Conservation (phyloP, 2,888 invertebrate genomes). For the Charanyca ferruginea region DNA sequence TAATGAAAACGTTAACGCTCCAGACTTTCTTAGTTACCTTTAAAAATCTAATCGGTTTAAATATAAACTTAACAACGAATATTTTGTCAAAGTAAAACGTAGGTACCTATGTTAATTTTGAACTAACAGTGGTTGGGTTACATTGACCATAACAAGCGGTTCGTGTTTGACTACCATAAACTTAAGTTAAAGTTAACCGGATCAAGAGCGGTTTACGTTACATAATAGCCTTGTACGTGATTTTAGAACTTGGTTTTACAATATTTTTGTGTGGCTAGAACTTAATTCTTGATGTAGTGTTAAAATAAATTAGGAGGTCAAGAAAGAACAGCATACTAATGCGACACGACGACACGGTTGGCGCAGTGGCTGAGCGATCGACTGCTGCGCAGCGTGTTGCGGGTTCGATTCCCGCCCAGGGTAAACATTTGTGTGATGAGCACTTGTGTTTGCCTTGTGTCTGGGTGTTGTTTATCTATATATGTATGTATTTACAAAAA, state of each 20-base stretch:
- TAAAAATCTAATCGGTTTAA: too few relatives aligned
- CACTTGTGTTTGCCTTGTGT: too few relatives aligned
- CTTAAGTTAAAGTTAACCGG: slow-evolving; percentile 48
- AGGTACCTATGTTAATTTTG: slow-evolving; percentile 46
- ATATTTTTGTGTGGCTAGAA: slow-evolving; percentile 44
- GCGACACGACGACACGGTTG: too few relatives aligned
- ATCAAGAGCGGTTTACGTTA: slow-evolving; percentile 51
- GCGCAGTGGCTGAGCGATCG: too few relatives aligned
- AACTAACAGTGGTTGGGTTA: slow-evolving; percentile 57
- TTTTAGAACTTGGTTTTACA: slow-evolving; percentile 36
- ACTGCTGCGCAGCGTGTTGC: too few relatives aligned
- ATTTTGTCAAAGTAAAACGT: slow-evolving; percentile 51
- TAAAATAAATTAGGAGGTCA: neutral
- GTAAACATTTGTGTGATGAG: too few relatives aligned
- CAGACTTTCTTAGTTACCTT: too few relatives aligned
- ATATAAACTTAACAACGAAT: neutral
- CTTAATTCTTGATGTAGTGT: slow-evolving; percentile 20
- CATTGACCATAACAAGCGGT: slow-evolving; percentile 55
- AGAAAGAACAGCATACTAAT: too few relatives aligned
- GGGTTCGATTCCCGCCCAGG: too few relatives aligned
- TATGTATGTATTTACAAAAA: too few relatives aligned
- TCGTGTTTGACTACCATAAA: slow-evolving; percentile 58
- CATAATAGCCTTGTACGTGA: slow-evolving; percentile 53
- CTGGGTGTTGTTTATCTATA: too few relatives aligned
- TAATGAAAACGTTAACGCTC: too few relatives aligned